phyloP scores from a whole-genome alignment of 2,888 invertebrate species.

The Zygaena filipendulae region DNA sequence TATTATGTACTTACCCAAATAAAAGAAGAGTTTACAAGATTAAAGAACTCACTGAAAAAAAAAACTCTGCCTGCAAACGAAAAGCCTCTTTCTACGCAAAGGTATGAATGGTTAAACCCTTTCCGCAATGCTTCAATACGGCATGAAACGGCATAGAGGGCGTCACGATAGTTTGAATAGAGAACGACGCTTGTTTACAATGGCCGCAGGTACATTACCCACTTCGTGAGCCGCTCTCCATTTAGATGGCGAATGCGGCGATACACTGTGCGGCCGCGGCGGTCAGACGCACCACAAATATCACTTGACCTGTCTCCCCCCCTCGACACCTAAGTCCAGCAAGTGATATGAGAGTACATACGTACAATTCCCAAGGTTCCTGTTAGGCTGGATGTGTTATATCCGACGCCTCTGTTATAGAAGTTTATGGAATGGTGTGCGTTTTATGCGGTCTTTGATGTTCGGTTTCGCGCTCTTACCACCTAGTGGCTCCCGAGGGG shows the following conservation, averaged over 20 bases:
- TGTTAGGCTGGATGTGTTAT: constrained; percentile 34
- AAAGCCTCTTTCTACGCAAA: no score
- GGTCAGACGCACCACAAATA: constrained; percentile 36
- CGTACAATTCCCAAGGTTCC: no score
- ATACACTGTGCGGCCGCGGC: constrained; percentile 43
- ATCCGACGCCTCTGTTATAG: constrained; percentile 44
- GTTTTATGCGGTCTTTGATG: constrained; percentile 60
- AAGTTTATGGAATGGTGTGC: constrained; percentile 59
- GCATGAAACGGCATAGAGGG: constrained; percentile 43
- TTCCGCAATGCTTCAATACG: constrained; percentile 43
- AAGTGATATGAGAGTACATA: no score
- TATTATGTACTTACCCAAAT: no score
- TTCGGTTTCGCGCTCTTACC: constrained; percentile 53
- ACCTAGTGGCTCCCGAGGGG: constrained; percentile 47
- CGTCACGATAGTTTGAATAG: constrained; percentile 58
- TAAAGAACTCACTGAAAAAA: no score
- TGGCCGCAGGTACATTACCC: constrained; percentile 62
- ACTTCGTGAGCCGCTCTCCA: constrained; percentile 57
- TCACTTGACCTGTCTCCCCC: constrained; percentile 28
- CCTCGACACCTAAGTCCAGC: no score
- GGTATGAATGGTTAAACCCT: constrained; percentile 38
- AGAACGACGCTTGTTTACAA: constrained; percentile 60
- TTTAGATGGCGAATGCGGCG: constrained; percentile 56
- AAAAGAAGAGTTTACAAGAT: no score
- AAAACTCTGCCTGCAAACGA: no score